Evolutionary conservation across 2,797 vertebrate species (phyloP), one percentile per base, ranked within the genome.

Genomic region (Eurystomus glaucurus): DNA sequence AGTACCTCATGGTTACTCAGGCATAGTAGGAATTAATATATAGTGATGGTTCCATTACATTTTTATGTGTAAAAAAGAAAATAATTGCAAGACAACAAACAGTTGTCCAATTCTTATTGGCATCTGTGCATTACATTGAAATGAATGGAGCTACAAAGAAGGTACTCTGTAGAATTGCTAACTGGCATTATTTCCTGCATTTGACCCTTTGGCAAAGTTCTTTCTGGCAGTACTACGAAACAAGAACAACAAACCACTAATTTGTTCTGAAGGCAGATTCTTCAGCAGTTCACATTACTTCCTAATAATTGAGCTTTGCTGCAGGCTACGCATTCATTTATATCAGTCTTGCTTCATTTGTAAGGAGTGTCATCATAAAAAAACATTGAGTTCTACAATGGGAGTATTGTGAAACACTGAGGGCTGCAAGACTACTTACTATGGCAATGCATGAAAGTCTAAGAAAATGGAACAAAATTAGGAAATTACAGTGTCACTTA

Each of bases 241-340:
- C 5, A 57, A 20, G 41, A 92, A 22, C 21, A 60, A 89, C 21
- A 60, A 41, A 6, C 0, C 29, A 46, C 11, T 92, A 41, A 83
- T 85, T 92, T 93, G 37, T 87, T 88, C 60, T 66, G 64, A 91
- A 93, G 33, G 21, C 69, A 90, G 29, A 37, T 50, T 93, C 71
- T 79, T 83, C 85, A 83, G 31, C 57, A 66, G 51, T 69, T 88
- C 66, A 45, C 45, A 35, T 28, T 90, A 57, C 26, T 90, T 45
- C 41, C 43, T 45, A 83, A 52, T 6, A 61, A 10, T 10, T 70
- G 35, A 94, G 76, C n/a, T 95, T 92, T 91, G 52, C 93, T 81
- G 54, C 64, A 76, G 71, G 88, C 60, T 66, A 87, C 87, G 25
- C 68, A 57, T 96, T 95, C 94, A 64, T 91, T 94, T 89, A 23